Conservation (phyloP, 2,888 invertebrate genomes). For the Escarpia spicata region DNA sequence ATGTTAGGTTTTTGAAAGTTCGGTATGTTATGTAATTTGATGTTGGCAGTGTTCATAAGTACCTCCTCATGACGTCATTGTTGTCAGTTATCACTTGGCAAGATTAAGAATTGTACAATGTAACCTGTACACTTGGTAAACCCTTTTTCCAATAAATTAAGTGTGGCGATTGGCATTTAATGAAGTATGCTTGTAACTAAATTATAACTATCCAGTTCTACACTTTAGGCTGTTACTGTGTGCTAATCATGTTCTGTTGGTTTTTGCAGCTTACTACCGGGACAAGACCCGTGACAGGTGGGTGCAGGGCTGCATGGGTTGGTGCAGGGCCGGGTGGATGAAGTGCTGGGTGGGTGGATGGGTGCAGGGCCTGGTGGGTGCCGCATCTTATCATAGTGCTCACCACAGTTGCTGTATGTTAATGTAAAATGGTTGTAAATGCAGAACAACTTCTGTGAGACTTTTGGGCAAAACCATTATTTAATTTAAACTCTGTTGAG, state of each 20-base stretch:
- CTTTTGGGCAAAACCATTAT: not conserved
- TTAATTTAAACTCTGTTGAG: not conserved
- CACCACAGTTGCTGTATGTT: no score
- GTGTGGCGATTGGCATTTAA: not conserved
- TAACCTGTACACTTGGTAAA: not conserved
- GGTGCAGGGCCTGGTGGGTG: no score
- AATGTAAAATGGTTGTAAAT: not conserved
- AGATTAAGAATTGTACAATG: not conserved
- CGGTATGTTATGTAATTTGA: no score
- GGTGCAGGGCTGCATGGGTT: not conserved
- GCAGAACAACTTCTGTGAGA: not conserved
- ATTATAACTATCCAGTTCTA: not conserved
- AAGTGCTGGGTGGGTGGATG: no score
- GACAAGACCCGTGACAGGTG: conserved; percentile 17
- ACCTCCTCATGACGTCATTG: not conserved
- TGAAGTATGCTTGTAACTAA: not conserved
- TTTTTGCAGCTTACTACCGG: conserved; percentile 24
- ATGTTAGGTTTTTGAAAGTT: no score
- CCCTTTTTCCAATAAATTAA: not conserved
- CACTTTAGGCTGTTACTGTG: not conserved
- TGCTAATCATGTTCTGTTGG: not conserved
- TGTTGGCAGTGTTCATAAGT: no score
- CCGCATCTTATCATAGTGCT: no score
- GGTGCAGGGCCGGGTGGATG: no score
- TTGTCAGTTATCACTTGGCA: not conserved